phyloP scores from a whole-genome alignment of 2,797 vertebrate genomes.

The Cryptoblepharus egeriae region DNA sequence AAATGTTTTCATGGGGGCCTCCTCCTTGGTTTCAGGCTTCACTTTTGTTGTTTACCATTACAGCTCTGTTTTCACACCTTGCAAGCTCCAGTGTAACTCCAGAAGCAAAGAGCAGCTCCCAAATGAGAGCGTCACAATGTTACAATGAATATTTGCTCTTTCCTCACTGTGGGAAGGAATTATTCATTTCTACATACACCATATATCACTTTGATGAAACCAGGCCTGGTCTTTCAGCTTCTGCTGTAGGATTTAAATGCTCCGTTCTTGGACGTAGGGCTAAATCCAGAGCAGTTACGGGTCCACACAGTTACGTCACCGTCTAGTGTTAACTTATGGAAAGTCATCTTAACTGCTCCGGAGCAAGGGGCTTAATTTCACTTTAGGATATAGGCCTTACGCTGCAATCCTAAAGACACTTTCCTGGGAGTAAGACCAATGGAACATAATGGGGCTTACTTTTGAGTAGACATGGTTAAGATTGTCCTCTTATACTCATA shows the following conservation, averaged over 20 bases:
- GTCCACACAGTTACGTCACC: too few relatives aligned
- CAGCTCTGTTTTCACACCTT: background rate
- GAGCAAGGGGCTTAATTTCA: too few relatives aligned
- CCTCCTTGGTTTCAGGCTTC: background rate
- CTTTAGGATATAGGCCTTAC: too few relatives aligned
- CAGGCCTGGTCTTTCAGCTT: constrained; percentile 6
- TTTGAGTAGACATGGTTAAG: too few relatives aligned
- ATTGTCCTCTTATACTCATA: constrained; percentile 33
- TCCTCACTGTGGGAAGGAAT: background rate
- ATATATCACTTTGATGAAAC: background rate
- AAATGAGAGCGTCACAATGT: background rate
- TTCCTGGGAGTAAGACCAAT: too few relatives aligned
- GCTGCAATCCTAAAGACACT: too few relatives aligned
- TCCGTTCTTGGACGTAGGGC: constrained; percentile 22
- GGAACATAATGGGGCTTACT: too few relatives aligned
- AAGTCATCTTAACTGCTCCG: too few relatives aligned
- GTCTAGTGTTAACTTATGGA: too few relatives aligned
- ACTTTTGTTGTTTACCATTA: background rate
- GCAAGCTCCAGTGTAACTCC: background rate
- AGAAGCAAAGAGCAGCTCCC: background rate
- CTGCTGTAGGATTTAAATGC: background rate
- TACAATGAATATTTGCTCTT: background rate
- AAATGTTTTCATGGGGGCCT: background rate
- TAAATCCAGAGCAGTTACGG: too few relatives aligned
- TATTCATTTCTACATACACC: background rate